A percentile compares a stretch with the other conserved stretches of the same genome.
phyloP scores from a whole-genome alignment of 1,140 invertebrate genomes.

The Dendroctonus ponderosae region DNA sequence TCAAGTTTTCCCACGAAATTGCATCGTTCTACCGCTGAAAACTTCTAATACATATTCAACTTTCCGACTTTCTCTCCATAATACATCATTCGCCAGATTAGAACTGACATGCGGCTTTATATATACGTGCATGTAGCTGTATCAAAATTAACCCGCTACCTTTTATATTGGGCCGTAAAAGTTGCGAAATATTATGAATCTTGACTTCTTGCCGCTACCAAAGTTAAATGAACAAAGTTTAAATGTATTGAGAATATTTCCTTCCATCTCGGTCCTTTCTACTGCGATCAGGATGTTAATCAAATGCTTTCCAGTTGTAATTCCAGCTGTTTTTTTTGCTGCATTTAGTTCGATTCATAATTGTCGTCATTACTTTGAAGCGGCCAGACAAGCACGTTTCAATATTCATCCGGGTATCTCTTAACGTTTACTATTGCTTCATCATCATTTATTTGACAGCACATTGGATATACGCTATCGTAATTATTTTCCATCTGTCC shows the following conservation, averaged over 20 bases:
- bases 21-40: background rate
- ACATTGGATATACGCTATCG: slow-evolving; percentile 6
- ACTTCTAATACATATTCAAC: background rate
- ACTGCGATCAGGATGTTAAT: too few relatives aligned
- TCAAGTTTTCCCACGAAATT: too few relatives aligned
- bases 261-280: too few relatives aligned
- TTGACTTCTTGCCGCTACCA: slow-evolving; percentile 14
- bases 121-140: slow-evolving; percentile 3
- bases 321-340: too few relatives aligned
- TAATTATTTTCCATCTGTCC: slow-evolving; percentile 8
- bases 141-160: slow-evolving; percentile 7
- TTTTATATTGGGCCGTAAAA: slow-evolving; percentile 13
- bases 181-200: slow-evolving; percentile 15
- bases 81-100: slow-evolving; percentile 18
- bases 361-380: too few relatives aligned
- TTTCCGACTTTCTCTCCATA: background rate
- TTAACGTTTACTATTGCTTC: background rate
- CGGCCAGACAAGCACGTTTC: background rate
- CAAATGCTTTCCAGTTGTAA: too few relatives aligned
- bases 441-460: slow-evolving; percentile 9
- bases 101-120: background rate
- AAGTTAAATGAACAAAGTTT: slow-evolving; percentile 22
- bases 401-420: background rate
- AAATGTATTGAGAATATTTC: too few relatives aligned
- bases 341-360: too few relatives aligned